A percentile compares a stretch with the other conserved stretches of the same genome.
Evolutionary conservation across 1,140 invertebrate species (phyloP).

Genomic region (Lysiphlebus fabarum): DNA sequence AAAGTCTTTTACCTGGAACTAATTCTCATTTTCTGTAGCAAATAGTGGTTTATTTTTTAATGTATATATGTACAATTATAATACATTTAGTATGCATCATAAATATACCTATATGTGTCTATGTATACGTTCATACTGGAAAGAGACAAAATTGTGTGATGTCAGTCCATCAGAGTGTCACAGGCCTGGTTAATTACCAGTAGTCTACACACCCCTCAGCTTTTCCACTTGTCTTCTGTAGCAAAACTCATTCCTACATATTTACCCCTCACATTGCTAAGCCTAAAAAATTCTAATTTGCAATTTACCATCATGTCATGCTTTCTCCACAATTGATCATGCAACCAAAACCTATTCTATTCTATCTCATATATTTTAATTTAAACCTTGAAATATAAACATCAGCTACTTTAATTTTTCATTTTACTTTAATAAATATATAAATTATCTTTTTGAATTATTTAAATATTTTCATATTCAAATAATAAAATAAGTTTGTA

Average conservation of each 20-base stretch:
- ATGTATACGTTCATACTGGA: background rate
- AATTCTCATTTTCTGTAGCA: slow-evolving; percentile 3
- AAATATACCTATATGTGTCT: background rate
- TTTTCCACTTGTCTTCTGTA: background rate
- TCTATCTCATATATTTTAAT: no score
- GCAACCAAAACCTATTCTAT: no score
- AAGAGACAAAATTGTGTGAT: slow-evolving; percentile 15
- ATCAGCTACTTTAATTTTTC: no score
- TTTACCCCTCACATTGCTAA: slow-evolving; percentile 1
- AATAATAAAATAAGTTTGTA: no score
- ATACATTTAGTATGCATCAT: no score
- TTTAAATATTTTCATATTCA: no score
- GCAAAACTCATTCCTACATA: background rate
- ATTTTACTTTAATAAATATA: no score
- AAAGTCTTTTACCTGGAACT: background rate
- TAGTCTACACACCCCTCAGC: slow-evolving; percentile 7
- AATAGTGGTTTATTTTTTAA: slow-evolving; percentile 19
- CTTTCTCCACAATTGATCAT: no score
- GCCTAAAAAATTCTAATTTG: slow-evolving; percentile 28
- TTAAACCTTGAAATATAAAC: no score
- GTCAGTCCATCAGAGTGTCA: slow-evolving; percentile 17
- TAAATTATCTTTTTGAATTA: no score
- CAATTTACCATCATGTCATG: background rate
- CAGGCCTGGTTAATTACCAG: slow-evolving; percentile 26
- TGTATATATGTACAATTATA: slow-evolving; percentile 1